These are phyloP conservation scores for Hartigia nigra DNA, from an alignment of 2,888 invertebrate species.

Conservation along the genomic window DNA sequence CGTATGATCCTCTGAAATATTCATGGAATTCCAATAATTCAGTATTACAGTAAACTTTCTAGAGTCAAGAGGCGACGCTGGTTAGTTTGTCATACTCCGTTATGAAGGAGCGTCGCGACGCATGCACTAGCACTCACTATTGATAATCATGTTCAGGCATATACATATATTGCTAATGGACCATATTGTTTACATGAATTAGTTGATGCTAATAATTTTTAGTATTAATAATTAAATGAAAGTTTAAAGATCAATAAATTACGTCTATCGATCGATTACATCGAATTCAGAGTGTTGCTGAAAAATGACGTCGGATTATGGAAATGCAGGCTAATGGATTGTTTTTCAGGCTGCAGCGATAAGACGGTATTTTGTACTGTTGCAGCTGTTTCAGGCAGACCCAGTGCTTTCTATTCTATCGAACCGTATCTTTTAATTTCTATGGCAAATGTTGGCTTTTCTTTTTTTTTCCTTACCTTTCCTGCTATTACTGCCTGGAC, in stretches of 20 bases:
- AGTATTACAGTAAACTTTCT: slow-evolving; percentile 53
- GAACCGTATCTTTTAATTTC: slow-evolving; percentile 9
- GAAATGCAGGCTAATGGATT: slow-evolving; percentile 63
- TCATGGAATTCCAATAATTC: slow-evolving; percentile 52
- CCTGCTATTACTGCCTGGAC: slow-evolving; percentile 89
- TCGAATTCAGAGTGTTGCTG: not conserved
- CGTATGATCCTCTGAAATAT: slow-evolving; percentile 42
- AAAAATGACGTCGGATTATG: slow-evolving; percentile 49
- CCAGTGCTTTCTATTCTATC: slow-evolving; percentile 33
- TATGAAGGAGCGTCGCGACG: slow-evolving; percentile 17
- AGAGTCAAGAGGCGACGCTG: slow-evolving; percentile 29
- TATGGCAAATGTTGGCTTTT: not conserved
- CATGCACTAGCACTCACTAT: not conserved
- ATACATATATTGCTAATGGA: not conserved
- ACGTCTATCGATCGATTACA: not conserved
- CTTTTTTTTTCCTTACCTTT: slow-evolving; percentile 71
- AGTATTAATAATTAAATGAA: not conserved
- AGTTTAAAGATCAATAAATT: not conserved
- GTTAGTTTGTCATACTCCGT: slow-evolving; percentile 41
- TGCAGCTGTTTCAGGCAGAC: slow-evolving; percentile 32
- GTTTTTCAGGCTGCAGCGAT: slow-evolving; percentile 44
- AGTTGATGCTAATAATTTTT: not conserved
- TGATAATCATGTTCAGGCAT: not conserved
- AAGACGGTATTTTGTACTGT: slow-evolving; percentile 33
- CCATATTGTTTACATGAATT: not conserved